Base-by-base conservation (phyloP, 2,797 vertebrate genomes). In the Melanotaenia nigrans region DNA sequence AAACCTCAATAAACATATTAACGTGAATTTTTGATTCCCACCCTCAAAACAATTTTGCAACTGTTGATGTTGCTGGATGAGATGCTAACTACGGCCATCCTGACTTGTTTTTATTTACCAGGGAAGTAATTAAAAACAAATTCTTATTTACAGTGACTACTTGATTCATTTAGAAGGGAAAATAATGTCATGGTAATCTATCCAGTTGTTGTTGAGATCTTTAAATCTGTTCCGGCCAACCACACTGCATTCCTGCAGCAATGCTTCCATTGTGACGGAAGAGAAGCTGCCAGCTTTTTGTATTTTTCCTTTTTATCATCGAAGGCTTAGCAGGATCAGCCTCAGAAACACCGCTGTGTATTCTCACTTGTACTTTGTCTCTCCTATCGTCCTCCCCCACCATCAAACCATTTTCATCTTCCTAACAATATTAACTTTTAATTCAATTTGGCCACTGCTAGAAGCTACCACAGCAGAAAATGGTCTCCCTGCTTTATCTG, bases 381-480 rank as follows among this genome's bases (percentile, higher is more conserved):
- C 42, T 42, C 36, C 33, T 73, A 8, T 53, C 69, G 58, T 65
- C 8, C 40, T 35, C 9, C 22, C 33, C 40, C 18, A n/a, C 4
- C 22, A 33, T 30, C 64, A 28, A 11, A 6, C 55, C 25, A 14
- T 70, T 70, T 30, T 56, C 54, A 49, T 70, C 63, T 63, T 74
- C 60, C 25, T 68, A 73, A 79, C 63, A 51, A 22, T 71, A 59
- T 82, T 70, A 73, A 68, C 62, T 63, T 54, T 33, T 61, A 63
- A 78, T 74, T 79, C 18, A 45, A 75, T 78, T 74, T 59, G 25
- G 13, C 45, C 38, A 22, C 59, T 13, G 25, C 42, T n/a, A 28
- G 13, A 36, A 36, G 20, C 36, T 10, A n/a, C 16, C 47, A 13
- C 53, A 68, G 45, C 62, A 79, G 59, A 75, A 75, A 73, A 47